phyloP scores from a whole-genome alignment of 2,888 invertebrate species.

The Xylota segnis region DNA sequence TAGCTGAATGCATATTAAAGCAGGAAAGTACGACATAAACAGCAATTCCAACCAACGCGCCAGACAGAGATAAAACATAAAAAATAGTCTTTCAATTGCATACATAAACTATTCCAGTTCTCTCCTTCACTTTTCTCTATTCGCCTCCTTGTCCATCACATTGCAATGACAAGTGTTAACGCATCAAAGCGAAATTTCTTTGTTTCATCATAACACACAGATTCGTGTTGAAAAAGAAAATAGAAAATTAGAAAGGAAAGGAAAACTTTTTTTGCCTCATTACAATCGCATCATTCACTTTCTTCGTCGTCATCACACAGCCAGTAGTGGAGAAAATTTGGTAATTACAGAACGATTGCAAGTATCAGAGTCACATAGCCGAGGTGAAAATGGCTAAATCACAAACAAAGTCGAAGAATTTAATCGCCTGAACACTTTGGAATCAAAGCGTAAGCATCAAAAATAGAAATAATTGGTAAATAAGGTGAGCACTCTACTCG shows the following conservation, averaged over 20 bases:
- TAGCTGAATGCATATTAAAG: slow-evolving; percentile 43
- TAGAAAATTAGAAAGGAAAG: slow-evolving; percentile 67
- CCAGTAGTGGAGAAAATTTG: slow-evolving; percentile 37
- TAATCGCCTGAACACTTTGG: slow-evolving; percentile 10
- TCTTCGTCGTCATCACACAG: slow-evolving; percentile 66
- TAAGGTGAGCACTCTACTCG: slow-evolving; percentile 51
- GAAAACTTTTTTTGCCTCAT: slow-evolving; percentile 48
- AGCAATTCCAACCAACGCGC: slow-evolving; percentile 18
- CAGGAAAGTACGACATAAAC: slow-evolving; percentile 44
- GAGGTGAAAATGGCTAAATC: slow-evolving; percentile 55
- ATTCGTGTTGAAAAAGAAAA: slow-evolving; percentile 62
- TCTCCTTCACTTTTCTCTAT: slow-evolving; percentile 43
- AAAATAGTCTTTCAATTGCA: slow-evolving; percentile 14
- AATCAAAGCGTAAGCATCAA: slow-evolving; percentile 36
- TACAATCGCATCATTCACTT: slow-evolving; percentile 54
- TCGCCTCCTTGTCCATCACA: slow-evolving; percentile 40
- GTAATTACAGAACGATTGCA: slow-evolving; percentile 61
- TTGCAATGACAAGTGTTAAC: slow-evolving; percentile 67
- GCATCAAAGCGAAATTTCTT: slow-evolving; percentile 70
- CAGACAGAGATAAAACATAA: slow-evolving; percentile 27
- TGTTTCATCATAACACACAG: slow-evolving; percentile 72
- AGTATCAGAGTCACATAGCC: slow-evolving; percentile 9
- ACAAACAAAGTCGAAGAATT: slow-evolving; percentile 41
- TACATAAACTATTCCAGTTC: slow-evolving; percentile 35
- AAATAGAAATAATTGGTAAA: slow-evolving; percentile 48